Base-by-base conservation (phyloP, 2,113 vertebrate genomes). In the Columba janthina region DNA sequence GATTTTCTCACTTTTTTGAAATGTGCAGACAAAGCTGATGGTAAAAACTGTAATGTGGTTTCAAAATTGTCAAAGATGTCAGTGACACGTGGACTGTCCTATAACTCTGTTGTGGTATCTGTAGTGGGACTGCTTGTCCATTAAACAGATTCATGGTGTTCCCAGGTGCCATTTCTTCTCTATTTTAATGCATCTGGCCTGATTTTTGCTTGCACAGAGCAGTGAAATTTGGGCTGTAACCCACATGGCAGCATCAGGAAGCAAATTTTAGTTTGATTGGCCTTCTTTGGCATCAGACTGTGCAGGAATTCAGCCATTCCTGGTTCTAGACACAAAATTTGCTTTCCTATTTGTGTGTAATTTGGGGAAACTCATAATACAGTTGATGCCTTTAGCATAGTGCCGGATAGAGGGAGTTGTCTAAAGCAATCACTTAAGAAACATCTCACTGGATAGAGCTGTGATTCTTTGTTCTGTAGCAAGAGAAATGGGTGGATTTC, bases 231-330 rank as follows among this genome's bases (percentile, higher is more conserved):
- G 58, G 69, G 26, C 54, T 94, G 13, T 79, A 74, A 67, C 22
- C 20, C 26, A 82, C 29, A 29, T 64, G 73, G 61, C 73, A 85
- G 48, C 16, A 75, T 79, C 26, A 36, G 61, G 25, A 93, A 89
- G 32, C 29, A 80, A 92, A 5, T 95, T 96, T 90, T 89, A 89
- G 74, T 29, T 87, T 79, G 50, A 74, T 75, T 90, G 85, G 84
- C 85, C 71, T 89, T 90, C 42, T 94, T 80, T 93, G 60, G 61
- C 57, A 69, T 75, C 26, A 78, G 22, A 51, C 25, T 18, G 12
- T 70, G 34, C 34, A 73, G 34, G 62, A 80, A n/a, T 77, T 94
- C 67, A 74, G 58, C 78, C 42, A 34, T 92, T 95, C 34, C 53
- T 85, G 18, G 5, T 79, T 84, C 44, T 88, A 65, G 58, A 61